Percentiles rank a stretch among this genome's conserved stretches.
Evolutionary conservation across 2,888 invertebrate genomes (phyloP).

Genomic region (Magallana nippona): DNA sequence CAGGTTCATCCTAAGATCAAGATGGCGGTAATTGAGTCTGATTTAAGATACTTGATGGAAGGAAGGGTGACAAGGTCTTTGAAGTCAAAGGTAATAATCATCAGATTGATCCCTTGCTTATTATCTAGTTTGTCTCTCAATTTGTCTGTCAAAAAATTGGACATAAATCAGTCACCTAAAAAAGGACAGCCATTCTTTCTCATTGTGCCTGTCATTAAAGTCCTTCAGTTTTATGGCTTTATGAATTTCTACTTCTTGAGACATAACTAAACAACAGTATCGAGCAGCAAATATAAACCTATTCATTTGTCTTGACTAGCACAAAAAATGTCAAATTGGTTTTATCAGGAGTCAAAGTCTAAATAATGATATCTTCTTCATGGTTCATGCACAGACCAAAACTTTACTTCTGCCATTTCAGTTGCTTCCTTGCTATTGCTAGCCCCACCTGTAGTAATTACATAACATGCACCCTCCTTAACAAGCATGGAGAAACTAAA

Average conservation of each 20-base stretch:
- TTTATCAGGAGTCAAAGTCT: no score
- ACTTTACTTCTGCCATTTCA: background rate
- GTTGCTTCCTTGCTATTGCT: background rate
- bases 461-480: slow-evolving; percentile 6
- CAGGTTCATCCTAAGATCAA: background rate
- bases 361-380: no score
- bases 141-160: background rate
- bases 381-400: no score
- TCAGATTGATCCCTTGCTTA: slow-evolving; percentile 4
- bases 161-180: background rate
- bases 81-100: slow-evolving; percentile 2
- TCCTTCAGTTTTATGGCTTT: background rate
- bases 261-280: no score
- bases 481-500: background rate
- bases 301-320: no score
- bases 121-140: slow-evolving; percentile 5
- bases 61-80: background rate
- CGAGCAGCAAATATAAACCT: no score
- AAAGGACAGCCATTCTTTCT: background rate
- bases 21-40: slow-evolving; percentile 18
- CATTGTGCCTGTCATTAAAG: background rate
- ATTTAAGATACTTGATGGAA: background rate
- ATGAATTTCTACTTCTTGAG: background rate
- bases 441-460: slow-evolving; percentile 22
- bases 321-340: no score